Base-by-base conservation (phyloP, 2,113 vertebrate genomes). In the Pelusios castaneus region DNA sequence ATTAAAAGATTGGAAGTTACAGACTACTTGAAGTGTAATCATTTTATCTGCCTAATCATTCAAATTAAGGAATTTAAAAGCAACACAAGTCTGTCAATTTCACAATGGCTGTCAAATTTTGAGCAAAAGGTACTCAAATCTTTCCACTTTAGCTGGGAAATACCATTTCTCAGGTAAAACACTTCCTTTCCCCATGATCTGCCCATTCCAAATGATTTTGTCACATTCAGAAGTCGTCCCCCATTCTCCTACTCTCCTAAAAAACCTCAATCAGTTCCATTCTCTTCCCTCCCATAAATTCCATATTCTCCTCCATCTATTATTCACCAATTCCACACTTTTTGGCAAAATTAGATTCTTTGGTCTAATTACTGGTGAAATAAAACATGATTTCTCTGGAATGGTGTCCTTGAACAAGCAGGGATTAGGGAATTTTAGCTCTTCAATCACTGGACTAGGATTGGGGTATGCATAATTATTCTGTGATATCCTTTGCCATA, bases 21-120 rank as follows among this genome's bases (percentile, higher is more conserved):
- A 76, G 79, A 82, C 84, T 79, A 77, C 84, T 91, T 91, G 84
- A 91, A 91, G 47, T 76, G 84, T 91, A 91, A 91, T 91, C 70
- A 91, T 80, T 55, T 80, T 91, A 84, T 91, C 82, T 70, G 63
- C 19, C 63, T 70, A 70, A 70, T 38, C n/a, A 70, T 70, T 70
- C 34, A 70, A 79, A 91, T 87, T 70, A 70, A 84, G 70, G 79
- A 77, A 87, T 91, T 55, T 80, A 77, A 82, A 91, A 91, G 76
- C 79, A 91, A 79, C 75, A 55, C 82, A 82, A 77, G 63, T 45
- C 52, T 77, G 54, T 52, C 86, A 87, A 55, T 31, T 82, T 94
- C 19, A 38, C 87, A 78, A 56, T 25, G 2, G 21, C 11, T 43
- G 58, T 73, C 81, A 90, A 81, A 67, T 7, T 88, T 95, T 88